These are phyloP conservation scores for Miniopterus natalensis DNA, from an alignment of 2,113 vertebrate species.

Conservation along the genomic window DNA sequence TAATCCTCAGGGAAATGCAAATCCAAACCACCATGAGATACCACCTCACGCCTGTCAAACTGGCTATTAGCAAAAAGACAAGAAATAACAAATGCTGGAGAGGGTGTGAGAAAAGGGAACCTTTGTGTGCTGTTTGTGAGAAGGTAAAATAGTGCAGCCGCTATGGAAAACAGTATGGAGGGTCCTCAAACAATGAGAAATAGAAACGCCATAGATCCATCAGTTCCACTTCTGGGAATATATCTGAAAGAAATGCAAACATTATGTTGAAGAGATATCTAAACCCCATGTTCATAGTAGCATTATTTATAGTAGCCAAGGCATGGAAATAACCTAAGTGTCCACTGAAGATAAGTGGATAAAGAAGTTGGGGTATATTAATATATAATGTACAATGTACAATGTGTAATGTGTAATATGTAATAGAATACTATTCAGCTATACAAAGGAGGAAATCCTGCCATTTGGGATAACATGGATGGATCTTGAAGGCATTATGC, in stretches of 20 bases:
- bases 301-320: neutral
- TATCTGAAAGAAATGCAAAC: neutral
- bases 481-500: neutral
- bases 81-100: neutral
- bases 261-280: neutral
- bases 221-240: neutral
- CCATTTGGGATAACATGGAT: neutral
- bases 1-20: neutral
- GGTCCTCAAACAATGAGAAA: neutral
- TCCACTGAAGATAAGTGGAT: neutral
- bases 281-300: neutral
- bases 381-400: neutral
- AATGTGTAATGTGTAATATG: no score
- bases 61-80: neutral
- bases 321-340: neutral
- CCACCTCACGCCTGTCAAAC: neutral
- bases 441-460: neutral
- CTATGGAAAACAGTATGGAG: neutral
- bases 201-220: neutral
- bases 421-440: neutral
- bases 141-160: neutral
- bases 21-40: neutral
- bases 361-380: neutral
- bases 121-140: no score
- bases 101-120: neutral